Evolutionary conservation across 2,797 vertebrate genomes (phyloP), one percentile per base, ranked within the genome.

Genomic region (Geotria australis): DNA sequence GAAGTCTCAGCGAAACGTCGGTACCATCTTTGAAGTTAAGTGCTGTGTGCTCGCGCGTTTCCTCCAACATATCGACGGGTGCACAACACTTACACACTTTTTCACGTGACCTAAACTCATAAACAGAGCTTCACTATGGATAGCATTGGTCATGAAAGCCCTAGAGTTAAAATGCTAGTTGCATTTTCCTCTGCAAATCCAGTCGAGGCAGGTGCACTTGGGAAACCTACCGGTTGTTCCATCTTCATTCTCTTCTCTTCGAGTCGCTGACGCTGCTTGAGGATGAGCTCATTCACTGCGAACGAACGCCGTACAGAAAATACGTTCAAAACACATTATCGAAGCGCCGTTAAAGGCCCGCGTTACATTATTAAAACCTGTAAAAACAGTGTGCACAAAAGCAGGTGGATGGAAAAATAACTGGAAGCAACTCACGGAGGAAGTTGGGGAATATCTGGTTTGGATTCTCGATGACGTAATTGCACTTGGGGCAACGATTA

Each of bases 381-480:
- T 15, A 60, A 38, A 47, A 65, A 57, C 46, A 60, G 5, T 10
- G 6, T 10, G 61, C 48, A 10, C 3, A 24, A 48, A 59, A 38
- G 59, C 55, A 57, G 61, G 10, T 46, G 58, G 49, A 14, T 11
- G 59, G 48, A 14, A 24, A 56, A 57, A 61, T 55, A 46, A 1
- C 48, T 47, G 9, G 15, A 10, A 61, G 68, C 62, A 57, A 69
- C 83, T 72, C 69, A 96, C 91, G 85, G 68, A 98, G 77, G 66
- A 98, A 98, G 68, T 98, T 98, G 61, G 91, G 91, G 66, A 88
- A 98, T 46, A 98, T 83, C 73, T 96, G 91, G 68, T 94, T 89
- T 68, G 93, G 81, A 56, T 94, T 98, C 69, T 96, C 91, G 61
- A 98, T 83, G 57, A 88, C 78, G 65, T 93, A 98, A 73, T 98